Conservation (phyloP, 2,888 invertebrate genomes). For the Drosophila cyrtoloma region DNA sequence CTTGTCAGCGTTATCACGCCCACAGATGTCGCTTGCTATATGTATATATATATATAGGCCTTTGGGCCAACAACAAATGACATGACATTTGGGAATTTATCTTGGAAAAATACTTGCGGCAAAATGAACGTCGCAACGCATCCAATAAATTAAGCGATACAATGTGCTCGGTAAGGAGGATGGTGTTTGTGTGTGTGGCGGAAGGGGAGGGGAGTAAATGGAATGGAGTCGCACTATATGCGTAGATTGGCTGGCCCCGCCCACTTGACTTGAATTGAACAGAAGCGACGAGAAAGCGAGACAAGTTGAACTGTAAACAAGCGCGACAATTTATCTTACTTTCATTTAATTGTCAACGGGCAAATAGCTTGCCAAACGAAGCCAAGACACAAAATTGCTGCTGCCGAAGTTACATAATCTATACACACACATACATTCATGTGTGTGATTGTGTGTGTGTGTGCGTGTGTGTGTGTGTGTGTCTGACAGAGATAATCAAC, state of each 20-base stretch:
- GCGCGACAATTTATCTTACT: slow-evolving; percentile 82
- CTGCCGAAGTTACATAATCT: slow-evolving; percentile 49
- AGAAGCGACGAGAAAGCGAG: slow-evolving; percentile 39
- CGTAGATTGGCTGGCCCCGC: slow-evolving; percentile 53
- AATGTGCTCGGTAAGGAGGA: slow-evolving; percentile 27
- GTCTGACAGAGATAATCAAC: slow-evolving; percentile 67
- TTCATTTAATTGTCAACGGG: slow-evolving; percentile 80
- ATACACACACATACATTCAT: neutral
- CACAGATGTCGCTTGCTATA: slow-evolving; percentile 1
- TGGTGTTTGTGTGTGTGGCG: neutral
- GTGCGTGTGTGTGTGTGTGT: slow-evolving; percentile 4
- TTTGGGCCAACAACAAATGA: slow-evolving; percentile 64
- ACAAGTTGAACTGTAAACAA: slow-evolving; percentile 81
- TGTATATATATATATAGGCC: slow-evolving; percentile 7
- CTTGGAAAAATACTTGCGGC: slow-evolving; percentile 73
- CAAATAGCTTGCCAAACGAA: slow-evolving; percentile 73
- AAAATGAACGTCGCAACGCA: slow-evolving; percentile 34
- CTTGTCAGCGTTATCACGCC: slow-evolving; percentile 31
- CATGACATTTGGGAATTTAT: slow-evolving; percentile 71
- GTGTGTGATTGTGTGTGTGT: neutral
- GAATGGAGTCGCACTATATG: slow-evolving; percentile 27
- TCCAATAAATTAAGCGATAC: slow-evolving; percentile 70
- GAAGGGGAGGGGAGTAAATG: neutral
- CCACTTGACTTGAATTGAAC: slow-evolving; percentile 62
- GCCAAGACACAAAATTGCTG: slow-evolving; percentile 46